Evolutionary conservation across 2,797 vertebrate species (phyloP).

Genomic region (Epinephelus coioides): DNA sequence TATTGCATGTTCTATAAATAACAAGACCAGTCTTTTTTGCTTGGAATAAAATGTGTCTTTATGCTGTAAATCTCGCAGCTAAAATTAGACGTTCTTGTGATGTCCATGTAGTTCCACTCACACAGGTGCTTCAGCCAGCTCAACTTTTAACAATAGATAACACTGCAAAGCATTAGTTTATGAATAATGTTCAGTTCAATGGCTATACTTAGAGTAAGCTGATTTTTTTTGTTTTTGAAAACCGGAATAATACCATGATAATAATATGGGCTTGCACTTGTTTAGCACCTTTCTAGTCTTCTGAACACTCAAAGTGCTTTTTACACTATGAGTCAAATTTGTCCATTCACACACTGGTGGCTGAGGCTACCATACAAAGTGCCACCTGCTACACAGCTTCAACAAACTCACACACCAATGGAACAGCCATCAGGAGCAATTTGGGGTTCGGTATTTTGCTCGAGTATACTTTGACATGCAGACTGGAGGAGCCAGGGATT

Average conservation of each 20-base stretch:
- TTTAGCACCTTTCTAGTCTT: too few relatives aligned
- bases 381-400: too few relatives aligned
- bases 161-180: background rate
- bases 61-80: background rate
- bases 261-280: background rate
- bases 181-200: background rate
- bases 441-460: too few relatives aligned
- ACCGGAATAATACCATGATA: background rate
- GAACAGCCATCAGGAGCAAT: too few relatives aligned
- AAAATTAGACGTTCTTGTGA: background rate
- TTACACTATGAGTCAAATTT: too few relatives aligned
- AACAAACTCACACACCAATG: too few relatives aligned
- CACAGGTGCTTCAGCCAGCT: background rate
- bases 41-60: background rate
- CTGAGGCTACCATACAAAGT: too few relatives aligned
- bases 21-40: background rate
- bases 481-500: too few relatives aligned
- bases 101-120: background rate
- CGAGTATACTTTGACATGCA: too few relatives aligned
- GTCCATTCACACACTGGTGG: too few relatives aligned
- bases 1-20: background rate
- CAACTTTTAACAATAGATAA: background rate
- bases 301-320: too few relatives aligned
- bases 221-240: background rate
- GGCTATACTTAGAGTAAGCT: background rate